These are phyloP conservation scores for Oryzias javanicus DNA, from an alignment of 2,113 vertebrate species.

Conservation along the genomic window DNA sequence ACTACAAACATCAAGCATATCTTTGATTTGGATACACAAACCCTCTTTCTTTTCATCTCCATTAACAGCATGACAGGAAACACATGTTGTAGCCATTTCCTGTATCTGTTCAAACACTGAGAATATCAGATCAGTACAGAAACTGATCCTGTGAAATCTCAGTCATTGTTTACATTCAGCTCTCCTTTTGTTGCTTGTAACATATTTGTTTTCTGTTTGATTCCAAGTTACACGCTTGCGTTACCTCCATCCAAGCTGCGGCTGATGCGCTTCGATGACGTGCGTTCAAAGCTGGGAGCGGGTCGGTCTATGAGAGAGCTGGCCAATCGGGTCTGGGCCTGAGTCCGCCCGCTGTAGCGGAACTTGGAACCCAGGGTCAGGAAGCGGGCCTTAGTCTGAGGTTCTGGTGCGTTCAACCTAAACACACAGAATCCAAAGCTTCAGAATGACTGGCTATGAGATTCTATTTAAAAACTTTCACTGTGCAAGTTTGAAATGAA, in stretches of 20 bases:
- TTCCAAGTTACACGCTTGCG: neutral
- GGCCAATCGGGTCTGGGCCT: slow-evolving; percentile 65
- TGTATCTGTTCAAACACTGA: slow-evolving; percentile 59
- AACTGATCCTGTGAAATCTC: slow-evolving; percentile 5
- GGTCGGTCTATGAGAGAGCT: slow-evolving; percentile 74
- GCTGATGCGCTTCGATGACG: slow-evolving; percentile 70
- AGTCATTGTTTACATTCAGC: slow-evolving; percentile 22
- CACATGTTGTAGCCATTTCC: slow-evolving; percentile 73
- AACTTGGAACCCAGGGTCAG: slow-evolving; percentile 73
- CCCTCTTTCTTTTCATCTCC: slow-evolving; percentile 23
- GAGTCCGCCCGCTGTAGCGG: slow-evolving; percentile 72
- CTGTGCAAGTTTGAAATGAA: neutral
- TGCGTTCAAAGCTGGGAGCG: slow-evolving; percentile 65
- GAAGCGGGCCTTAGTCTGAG: slow-evolving; percentile 65
- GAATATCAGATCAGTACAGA: slow-evolving; percentile 26
- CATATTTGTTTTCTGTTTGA: neutral
- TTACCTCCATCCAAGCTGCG: slow-evolving; percentile 74
- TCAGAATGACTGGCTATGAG: neutral
- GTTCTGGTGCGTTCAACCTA: slow-evolving; percentile 67
- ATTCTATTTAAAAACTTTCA: neutral
- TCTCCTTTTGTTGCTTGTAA: neutral
- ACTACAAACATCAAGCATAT: neutral
- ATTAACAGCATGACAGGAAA: slow-evolving; percentile 64
- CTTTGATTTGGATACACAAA: slow-evolving; percentile 13
- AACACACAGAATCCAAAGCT: neutral